These are phyloP conservation scores for Phoxinus dragarum DNA, from an alignment of 2,797 vertebrate species.

Conservation along the genomic window DNA sequence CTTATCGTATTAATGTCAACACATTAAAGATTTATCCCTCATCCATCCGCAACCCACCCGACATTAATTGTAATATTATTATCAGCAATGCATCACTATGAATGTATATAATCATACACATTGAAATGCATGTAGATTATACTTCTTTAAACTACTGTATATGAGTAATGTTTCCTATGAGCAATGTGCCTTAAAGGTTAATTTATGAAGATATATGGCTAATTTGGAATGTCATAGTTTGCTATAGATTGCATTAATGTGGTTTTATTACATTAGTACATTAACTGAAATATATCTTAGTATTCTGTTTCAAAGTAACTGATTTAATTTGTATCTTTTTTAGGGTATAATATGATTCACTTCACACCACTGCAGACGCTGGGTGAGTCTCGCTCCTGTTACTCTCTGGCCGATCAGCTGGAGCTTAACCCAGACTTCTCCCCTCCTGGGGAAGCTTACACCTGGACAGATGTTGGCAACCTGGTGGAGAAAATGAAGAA, in stretches of 20 bases:
- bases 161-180: neutral
- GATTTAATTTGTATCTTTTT: constrained; percentile 1
- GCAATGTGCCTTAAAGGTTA: neutral
- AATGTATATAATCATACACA: neutral
- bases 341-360: constrained; percentile 99
- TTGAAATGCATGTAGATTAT: neutral
- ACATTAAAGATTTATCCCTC: no score
- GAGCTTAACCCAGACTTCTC: constrained; percentile 93
- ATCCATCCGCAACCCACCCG: no score
- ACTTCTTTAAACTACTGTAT: no score
- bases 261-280: neutral
- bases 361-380: constrained; percentile 93
- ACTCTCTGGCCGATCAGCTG: constrained; percentile 93
- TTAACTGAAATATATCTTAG: neutral
- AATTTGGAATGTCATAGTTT: neutral
- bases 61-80: no score
- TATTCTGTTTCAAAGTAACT: neutral
- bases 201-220: neutral
- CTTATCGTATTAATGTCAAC: no score
- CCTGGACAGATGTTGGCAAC: constrained; percentile 85
- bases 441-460: constrained; percentile 76
- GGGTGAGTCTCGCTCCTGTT: constrained; percentile 92
- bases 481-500: constrained; percentile 88
- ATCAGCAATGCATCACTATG: neutral
- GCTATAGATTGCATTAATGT: neutral